Conservation (phyloP, 1,140 invertebrate genomes). For the Drosophila funebris region DNA sequence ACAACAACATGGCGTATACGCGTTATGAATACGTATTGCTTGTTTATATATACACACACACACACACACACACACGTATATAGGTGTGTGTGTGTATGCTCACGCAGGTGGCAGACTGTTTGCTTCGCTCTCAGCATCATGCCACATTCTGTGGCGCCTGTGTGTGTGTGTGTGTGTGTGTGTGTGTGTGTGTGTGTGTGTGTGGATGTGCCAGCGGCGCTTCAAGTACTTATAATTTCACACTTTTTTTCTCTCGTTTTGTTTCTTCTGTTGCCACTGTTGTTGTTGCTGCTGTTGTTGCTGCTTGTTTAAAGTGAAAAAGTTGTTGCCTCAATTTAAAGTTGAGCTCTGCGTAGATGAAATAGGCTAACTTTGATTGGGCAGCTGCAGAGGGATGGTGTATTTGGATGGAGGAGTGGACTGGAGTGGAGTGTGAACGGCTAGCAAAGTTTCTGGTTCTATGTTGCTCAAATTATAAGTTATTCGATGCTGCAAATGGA, state of each 20-base stretch:
- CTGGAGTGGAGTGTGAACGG: not conserved
- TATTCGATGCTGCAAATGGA: conserved; percentile 31
- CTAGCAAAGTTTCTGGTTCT: conserved; percentile 11
- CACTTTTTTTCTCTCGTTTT: conserved; percentile 51
- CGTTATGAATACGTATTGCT: conserved; percentile 80
- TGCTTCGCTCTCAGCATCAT: not conserved
- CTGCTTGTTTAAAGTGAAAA: conserved; percentile 67
- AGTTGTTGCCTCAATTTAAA: conserved; percentile 73
- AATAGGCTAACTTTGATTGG: conserved; percentile 48
- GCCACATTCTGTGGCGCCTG: not conserved
- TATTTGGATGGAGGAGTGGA: too few species aligned
- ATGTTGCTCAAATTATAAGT: conserved; percentile 16
- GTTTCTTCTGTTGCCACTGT: not conserved
- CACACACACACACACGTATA: not conserved
- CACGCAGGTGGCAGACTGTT: conserved; percentile 8
- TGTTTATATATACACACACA: conserved; percentile 48
- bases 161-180: not conserved
- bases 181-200: not conserved
- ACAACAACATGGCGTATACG: conserved; percentile 80
- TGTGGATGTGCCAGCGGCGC: conserved; percentile 56
- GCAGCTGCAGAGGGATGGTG: not conserved
- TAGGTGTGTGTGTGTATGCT: not conserved
- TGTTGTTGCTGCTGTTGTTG: conserved; percentile 30
- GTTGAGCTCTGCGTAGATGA: conserved; percentile 43
- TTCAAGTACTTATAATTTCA: conserved; percentile 80